A percentile compares a stretch with the other conserved stretches of the same genome.
These are phyloP conservation scores for Drosophila ambigua DNA, from an alignment of 1,140 invertebrate species.

Conservation along the genomic window DNA sequence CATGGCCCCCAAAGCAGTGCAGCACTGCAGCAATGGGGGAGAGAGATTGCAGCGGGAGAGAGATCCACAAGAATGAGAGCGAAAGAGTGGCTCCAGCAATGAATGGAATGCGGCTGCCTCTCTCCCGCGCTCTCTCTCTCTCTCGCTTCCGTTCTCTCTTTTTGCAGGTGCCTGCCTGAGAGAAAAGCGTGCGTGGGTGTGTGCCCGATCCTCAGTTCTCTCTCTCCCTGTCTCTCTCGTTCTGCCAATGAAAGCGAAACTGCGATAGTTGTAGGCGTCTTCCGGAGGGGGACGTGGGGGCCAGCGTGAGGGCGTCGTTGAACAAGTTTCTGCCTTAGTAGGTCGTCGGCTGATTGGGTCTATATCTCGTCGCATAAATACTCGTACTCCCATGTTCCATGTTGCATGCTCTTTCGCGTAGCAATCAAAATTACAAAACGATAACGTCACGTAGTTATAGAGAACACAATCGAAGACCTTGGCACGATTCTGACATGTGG, in stretches of 20 bases:
- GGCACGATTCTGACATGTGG: slow-evolving; percentile 72
- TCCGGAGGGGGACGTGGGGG: no score
- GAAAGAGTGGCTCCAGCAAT: slow-evolving; percentile 33
- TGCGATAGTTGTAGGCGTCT: slow-evolving; percentile 7
- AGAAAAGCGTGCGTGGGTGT: slow-evolving; percentile 41
- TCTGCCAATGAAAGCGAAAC: slow-evolving; percentile 46
- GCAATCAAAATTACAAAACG: slow-evolving; percentile 61
- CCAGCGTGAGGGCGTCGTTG: slow-evolving; percentile 27
- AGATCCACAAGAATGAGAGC: not conserved
- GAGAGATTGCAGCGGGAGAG: not conserved
- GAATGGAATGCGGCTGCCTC: slow-evolving; percentile 58
- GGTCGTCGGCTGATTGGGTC: slow-evolving; percentile 62
- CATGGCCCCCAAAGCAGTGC: slow-evolving; percentile 51
- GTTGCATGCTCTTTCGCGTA: slow-evolving; percentile 30
- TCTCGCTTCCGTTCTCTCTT: slow-evolving; percentile 27
- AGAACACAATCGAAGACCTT: slow-evolving; percentile 76
- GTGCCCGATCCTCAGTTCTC: slow-evolving; percentile 26
- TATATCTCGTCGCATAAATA: slow-evolving; percentile 8
- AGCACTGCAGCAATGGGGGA: slow-evolving; percentile 40
- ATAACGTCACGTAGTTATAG: slow-evolving; percentile 75
- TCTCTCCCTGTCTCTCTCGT: not conserved
- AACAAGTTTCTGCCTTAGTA: slow-evolving; percentile 53
- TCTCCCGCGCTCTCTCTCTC: slow-evolving; percentile 13
- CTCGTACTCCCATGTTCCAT: not conserved
- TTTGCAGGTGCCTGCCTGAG: slow-evolving; percentile 37